These are phyloP conservation scores for Isichthys henryi DNA, from an alignment of 2,113 vertebrate species.

Conservation along the genomic window DNA sequence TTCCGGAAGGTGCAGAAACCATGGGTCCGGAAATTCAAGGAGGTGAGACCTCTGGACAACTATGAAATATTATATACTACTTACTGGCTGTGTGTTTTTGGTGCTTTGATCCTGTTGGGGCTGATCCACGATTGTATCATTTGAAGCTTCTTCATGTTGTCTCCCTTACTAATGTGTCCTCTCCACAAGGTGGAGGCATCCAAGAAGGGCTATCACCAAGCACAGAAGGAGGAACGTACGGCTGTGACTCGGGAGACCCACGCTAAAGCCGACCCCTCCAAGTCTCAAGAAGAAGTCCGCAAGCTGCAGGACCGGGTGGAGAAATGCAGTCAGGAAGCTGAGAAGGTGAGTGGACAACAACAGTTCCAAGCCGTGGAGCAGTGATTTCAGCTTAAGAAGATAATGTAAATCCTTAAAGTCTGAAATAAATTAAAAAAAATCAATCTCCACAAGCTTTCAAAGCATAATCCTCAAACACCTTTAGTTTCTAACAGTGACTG, in stretches of 20 bases:
- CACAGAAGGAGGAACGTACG: conserved; percentile 85
- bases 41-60: conserved; percentile 62
- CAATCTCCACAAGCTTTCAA: background rate
- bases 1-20: conserved; percentile 96
- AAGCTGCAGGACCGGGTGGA: conserved; percentile 79
- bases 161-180: background rate
- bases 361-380: background rate
- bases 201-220: conserved; percentile 81
- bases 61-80: background rate
- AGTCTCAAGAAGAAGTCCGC: conserved; percentile 87
- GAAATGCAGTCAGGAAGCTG: conserved; percentile 75
- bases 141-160: background rate
- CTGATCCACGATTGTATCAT: background rate
- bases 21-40: conserved; percentile 90
- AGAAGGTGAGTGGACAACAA: conserved; percentile 63
- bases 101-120: background rate
- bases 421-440: background rate
- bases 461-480: background rate
- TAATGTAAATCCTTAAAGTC: background rate
- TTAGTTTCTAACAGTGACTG: background rate
- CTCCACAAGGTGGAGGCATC: conserved; percentile 70
- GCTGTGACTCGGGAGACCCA: conserved; percentile 82
- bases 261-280: conserved; percentile 78
- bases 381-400: background rate
- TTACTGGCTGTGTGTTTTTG: background rate